Conservation (phyloP, 2,888 invertebrate genomes). For the Aethes cnicana region DNA sequence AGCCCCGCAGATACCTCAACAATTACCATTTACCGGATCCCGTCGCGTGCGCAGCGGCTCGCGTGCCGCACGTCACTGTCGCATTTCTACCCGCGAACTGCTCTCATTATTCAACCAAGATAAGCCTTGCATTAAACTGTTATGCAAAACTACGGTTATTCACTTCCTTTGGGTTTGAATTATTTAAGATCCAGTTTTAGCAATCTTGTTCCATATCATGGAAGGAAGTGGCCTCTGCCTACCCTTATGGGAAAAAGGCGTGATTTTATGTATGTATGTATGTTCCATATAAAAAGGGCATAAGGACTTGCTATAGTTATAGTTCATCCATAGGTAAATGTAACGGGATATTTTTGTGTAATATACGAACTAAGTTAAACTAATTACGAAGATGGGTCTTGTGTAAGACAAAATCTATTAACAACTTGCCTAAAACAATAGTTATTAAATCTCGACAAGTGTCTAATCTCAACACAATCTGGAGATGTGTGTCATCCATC, state of each 20-base stretch:
- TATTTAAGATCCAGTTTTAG: slow-evolving; percentile 17
- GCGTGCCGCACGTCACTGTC: slow-evolving; percentile 56
- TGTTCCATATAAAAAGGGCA: too few species aligned
- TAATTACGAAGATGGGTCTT: too few species aligned
- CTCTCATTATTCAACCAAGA: slow-evolving; percentile 38
- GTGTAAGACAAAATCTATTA: too few species aligned
- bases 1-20: slow-evolving; percentile 6
- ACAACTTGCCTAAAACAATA: too few species aligned
- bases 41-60: slow-evolving; percentile 36
- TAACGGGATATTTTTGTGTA: too few species aligned
- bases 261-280: too few species aligned
- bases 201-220: too few species aligned
- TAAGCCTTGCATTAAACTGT: slow-evolving; percentile 27
- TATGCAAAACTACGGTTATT: slow-evolving; percentile 25
- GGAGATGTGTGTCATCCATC: neutral
- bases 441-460: neutral
- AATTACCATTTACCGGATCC: slow-evolving; percentile 7
- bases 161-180: slow-evolving; percentile 20
- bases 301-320: too few species aligned
- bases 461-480: slow-evolving; percentile 1
- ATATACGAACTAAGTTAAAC: too few species aligned
- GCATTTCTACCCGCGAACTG: slow-evolving; percentile 49
- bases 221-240: too few species aligned
- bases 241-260: too few species aligned
- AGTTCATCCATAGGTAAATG: too few species aligned